phyloP scores from a whole-genome alignment of 1,140 invertebrate genomes.

The Drosophila varians region DNA sequence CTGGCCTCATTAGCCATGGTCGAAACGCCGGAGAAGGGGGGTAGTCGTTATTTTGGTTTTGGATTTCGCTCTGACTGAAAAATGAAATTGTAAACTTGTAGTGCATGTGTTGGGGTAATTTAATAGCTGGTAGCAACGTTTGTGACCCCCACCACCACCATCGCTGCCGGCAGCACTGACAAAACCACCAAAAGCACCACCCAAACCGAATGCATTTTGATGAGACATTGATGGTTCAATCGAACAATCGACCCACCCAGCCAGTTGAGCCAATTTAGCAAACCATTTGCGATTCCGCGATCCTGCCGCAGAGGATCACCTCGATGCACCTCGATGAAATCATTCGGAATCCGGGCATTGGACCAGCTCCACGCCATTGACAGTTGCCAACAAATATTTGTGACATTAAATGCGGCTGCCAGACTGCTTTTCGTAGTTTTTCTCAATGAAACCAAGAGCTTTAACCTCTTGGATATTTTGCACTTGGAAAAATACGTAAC shows the following conservation, averaged over 20 bases:
- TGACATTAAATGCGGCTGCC: constrained; percentile 69
- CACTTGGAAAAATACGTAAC: constrained; percentile 1
- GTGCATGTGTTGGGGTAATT: constrained; percentile 34
- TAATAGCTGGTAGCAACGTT: constrained; percentile 18
- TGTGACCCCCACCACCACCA: background rate
- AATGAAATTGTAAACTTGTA: constrained; percentile 42
- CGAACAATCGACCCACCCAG: constrained; percentile 68
- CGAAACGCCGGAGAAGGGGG: background rate
- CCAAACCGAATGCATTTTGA: constrained; percentile 56
- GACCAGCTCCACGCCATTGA: constrained; percentile 29
- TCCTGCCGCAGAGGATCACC: constrained; percentile 27
- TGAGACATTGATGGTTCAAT: constrained; percentile 81
- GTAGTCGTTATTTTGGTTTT: constrained; percentile 52
- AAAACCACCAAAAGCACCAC: constrained; percentile 17
- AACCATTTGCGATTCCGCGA: constrained; percentile 59
- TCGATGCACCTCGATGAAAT: constrained; percentile 45
- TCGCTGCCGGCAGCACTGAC: background rate
- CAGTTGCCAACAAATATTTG: constrained; percentile 81
- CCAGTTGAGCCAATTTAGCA: constrained; percentile 74
- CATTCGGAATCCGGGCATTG: background rate
- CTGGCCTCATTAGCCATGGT: constrained; percentile 62
- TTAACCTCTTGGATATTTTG: background rate
- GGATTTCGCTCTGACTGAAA: constrained; percentile 48
- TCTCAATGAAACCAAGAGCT: constrained; percentile 13
- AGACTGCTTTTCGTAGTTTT: constrained; percentile 4